Conservation (phyloP, 2,888 invertebrate genomes). For the Apodemia zela region DNA sequence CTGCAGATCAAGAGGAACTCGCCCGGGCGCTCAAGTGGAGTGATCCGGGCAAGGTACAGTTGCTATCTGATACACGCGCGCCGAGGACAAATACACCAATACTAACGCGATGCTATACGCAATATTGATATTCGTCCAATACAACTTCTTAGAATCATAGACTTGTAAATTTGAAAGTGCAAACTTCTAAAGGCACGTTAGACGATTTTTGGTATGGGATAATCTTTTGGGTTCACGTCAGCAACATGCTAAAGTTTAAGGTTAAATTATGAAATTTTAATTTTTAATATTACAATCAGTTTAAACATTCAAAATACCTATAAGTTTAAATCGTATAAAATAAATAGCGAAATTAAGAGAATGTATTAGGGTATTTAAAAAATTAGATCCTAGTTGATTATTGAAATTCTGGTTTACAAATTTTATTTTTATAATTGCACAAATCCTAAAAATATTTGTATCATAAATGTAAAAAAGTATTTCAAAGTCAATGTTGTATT, state of each 20-base stretch:
- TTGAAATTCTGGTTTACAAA: too few species aligned
- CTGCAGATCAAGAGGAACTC: constrained; percentile 76
- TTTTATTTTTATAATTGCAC: too few species aligned
- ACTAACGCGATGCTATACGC: not conserved
- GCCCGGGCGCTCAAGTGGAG: constrained; percentile 90
- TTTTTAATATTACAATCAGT: too few species aligned
- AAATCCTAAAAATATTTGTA: too few species aligned
- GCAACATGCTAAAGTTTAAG: too few species aligned
- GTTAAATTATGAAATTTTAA: too few species aligned
- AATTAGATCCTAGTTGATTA: not conserved
- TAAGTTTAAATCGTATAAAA: too few species aligned
- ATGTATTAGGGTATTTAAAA: not conserved
- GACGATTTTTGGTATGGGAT: not conserved
- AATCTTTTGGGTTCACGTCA: not conserved
- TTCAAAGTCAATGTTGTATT: not conserved
- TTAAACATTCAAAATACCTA: too few species aligned
- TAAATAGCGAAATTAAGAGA: too few species aligned
- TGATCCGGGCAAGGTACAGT: constrained; percentile 91
- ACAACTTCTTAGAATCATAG: not conserved
- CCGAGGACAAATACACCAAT: not conserved
- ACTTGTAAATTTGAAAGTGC: not conserved
- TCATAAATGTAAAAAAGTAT: not conserved
- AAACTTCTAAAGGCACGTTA: not conserved
- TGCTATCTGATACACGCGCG: constrained; percentile 49
- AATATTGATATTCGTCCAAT: not conserved